Conservation (phyloP, 2,797 vertebrate genomes). For the Manis crassicaudata region DNA sequence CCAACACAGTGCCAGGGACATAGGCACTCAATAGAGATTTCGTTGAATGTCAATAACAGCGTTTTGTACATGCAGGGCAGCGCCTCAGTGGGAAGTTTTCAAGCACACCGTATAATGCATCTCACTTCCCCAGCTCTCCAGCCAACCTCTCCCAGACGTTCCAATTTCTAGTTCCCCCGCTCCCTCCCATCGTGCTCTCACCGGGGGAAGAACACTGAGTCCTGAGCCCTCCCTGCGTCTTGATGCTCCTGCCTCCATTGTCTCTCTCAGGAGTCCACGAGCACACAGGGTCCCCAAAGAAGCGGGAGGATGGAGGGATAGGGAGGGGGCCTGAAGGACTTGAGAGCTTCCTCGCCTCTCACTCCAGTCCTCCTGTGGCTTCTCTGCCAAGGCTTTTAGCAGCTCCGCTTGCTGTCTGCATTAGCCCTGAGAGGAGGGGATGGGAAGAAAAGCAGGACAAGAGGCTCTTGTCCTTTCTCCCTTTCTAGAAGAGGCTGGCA, state of each 20-base stretch:
- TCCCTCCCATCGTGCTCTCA: neutral
- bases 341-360: conserved; percentile 52
- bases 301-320: neutral
- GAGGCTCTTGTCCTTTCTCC: conserved; percentile 45
- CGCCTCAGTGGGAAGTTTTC: neutral
- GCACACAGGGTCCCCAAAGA: neutral
- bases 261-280: neutral
- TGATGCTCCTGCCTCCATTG: neutral
- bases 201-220: neutral
- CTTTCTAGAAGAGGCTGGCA: conserved; percentile 54
- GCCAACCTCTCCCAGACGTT: neutral
- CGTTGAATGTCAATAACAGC: neutral
- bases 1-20: neutral
- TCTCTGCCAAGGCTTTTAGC: conserved; percentile 71
- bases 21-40: neutral
- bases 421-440: neutral
- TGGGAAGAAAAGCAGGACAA: neutral
- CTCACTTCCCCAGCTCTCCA: neutral
- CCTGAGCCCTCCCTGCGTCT: neutral
- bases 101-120: fast-evolving
- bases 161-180: neutral
- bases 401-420: neutral
- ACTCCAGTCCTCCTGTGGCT: neutral
- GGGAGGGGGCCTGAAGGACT: neutral
- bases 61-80: neutral